Base-by-base conservation (phyloP, 2,888 invertebrate species). In the Sarcophaga subvicina region DNA sequence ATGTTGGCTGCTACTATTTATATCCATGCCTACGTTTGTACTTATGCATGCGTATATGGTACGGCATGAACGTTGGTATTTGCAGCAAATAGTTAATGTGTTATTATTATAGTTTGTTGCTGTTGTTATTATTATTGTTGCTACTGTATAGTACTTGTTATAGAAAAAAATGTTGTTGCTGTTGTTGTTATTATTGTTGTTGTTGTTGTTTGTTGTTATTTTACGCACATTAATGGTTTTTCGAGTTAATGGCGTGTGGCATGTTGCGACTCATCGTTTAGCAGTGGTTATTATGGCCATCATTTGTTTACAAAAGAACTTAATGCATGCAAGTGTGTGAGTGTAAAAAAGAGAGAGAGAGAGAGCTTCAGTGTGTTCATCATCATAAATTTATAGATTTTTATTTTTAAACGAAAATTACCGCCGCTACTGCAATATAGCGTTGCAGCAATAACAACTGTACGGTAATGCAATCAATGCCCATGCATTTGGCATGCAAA, bases 221-320 rank as follows among this genome's bases (percentile, higher is more conserved):
- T 80, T 78, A 86, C 80, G 85, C 88, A 88, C 83, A 83, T 88
- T 85, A 85, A 87, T 88, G 85, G 83, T 79, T 80, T 83, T 87
- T 80, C 73, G 72, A 85, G 86, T 85, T 89, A 88, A 88, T 88
- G 83, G 87, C 87, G 84, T 88, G 87, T 88, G 88, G 88, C 89
- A 88, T 84, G 87, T 88, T 87, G 85, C 81, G 71, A 87, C 81
- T 76, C 81, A 87, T 87, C 80, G 78, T 81, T 84, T 81, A 79
- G 73, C 78, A 81, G 79, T 81, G 84, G 81, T 84, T 81, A 54
- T 54, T 54, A 54, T 54, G 80, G 78, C 25, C 73, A 63, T 67
- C 72, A 69, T 72, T 81, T 80, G 77, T 73, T 81, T 73, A 64
- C 47, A 25, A 8, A 59, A 72, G 27, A 10, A 59, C 62, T 8